Evolutionary conservation across 2,888 invertebrate species (phyloP), one percentile per base, ranked within the genome.

Genomic region (Pteria penguin): DNA sequence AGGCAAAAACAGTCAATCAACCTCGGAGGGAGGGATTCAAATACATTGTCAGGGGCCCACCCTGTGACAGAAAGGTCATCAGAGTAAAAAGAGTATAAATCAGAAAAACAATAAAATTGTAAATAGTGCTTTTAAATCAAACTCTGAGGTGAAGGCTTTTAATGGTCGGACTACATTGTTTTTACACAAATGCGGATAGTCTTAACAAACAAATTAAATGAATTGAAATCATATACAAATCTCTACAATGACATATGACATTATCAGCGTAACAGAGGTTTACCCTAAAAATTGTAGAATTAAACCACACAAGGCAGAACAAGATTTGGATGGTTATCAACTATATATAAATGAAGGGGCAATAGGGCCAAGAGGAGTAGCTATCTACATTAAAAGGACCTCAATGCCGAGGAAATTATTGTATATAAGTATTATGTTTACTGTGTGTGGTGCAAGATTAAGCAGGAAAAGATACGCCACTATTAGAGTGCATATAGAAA

Each of bases 111-210:
- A 18, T 14, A 8, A 14, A 14, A 8, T 14, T 45, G 1, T 45
- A 45, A 45, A 45, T 1, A 45, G 45, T 18, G 45, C 8, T 45
- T 45, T 45, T 45, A 45, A 45, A 45, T 45, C 45, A 45, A 14
- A 18, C 18, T 8, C 8, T 18, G 8, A 8, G 45, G 45, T 45
- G 45, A 45, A 45, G 45, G 45, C 18, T 45, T 45, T 45, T 45
- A 45, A 45, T 18, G 45, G n/a, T n/a, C n/a, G 62, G 33, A 18
- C 33, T 62, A 27, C 26, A 62, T 11, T 62, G 62, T 32, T 62
- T 62, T 32, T 62, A 62, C 32, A 62, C 62, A 32, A 2, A 62
- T 62, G 62, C 62, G n/a, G 62, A 62, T 18, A 62, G 62, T n/a
- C 62, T 31, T 62, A 32, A 14, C 32, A 8, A 62, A 62, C 33